Evolutionary conservation across 2,888 invertebrate species (phyloP).

Genomic region (Drosophila meridionalis): DNA sequence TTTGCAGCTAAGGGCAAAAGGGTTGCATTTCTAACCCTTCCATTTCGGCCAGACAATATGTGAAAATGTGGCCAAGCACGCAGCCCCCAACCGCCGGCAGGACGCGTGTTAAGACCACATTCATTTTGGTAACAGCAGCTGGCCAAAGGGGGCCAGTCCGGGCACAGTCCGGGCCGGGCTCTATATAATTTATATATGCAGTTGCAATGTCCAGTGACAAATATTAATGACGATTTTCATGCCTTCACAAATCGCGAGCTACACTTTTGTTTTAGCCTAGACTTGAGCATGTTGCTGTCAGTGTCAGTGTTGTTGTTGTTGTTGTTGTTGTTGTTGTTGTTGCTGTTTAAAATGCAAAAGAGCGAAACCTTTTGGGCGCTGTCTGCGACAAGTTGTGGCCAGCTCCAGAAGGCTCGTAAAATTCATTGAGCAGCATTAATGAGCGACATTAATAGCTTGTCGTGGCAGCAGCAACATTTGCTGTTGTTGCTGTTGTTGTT

Average conservation of each 20-base stretch:
- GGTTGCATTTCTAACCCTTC: slow-evolving; percentile 75
- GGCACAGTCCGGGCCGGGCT: slow-evolving; percentile 18
- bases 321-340: slow-evolving; percentile 25
- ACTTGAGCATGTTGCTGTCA: slow-evolving; percentile 43
- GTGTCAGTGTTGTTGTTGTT: slow-evolving; percentile 32
- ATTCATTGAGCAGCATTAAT: slow-evolving; percentile 81
- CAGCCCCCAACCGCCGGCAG: slow-evolving; percentile 38
- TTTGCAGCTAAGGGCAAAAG: slow-evolving; percentile 58
- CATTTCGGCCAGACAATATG: slow-evolving; percentile 54
- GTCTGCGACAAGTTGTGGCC: slow-evolving; percentile 46
- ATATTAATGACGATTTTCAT: slow-evolving; percentile 84
- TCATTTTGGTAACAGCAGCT: slow-evolving; percentile 66
- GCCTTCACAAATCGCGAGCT: slow-evolving; percentile 65
- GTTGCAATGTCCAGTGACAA: slow-evolving; percentile 82
- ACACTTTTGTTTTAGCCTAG: slow-evolving; percentile 8
- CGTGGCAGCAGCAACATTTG: slow-evolving; percentile 32
- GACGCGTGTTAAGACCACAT: slow-evolving; percentile 72
- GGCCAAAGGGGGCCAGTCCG: slow-evolving; percentile 24
- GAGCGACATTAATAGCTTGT: slow-evolving; percentile 80
- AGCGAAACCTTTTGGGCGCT: slow-evolving; percentile 45
- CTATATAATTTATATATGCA: slow-evolving; percentile 72
- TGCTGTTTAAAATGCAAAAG: slow-evolving; percentile 68
- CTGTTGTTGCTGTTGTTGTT: slow-evolving; percentile 22
- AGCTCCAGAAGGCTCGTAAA: slow-evolving; percentile 63
- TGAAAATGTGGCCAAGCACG: slow-evolving; percentile 71